Evolutionary conservation across 2,113 vertebrate species (phyloP), one percentile per base, ranked within the genome.

Genomic region (Kobus ellipsiprymnus): DNA sequence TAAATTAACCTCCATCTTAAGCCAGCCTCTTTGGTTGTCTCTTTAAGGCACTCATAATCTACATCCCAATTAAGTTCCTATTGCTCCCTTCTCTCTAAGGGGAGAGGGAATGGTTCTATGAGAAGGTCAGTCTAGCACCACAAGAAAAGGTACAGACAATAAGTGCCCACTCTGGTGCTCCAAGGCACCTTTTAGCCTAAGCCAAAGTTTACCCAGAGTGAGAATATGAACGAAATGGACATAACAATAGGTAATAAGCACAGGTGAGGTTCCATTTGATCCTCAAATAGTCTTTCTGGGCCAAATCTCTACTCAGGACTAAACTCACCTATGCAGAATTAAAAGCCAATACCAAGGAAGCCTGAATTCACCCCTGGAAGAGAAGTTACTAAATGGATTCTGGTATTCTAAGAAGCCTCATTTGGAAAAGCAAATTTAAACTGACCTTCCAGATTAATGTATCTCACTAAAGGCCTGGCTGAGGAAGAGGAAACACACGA

Each of bases 381-480:
- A 96, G 25, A 94, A 77, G 74, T 71, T 90, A 90, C 78, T 87
- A 91, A 91, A 52, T 48, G 30, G 29, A 62, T 85, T 74, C 84
- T 62, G 33, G 30, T 60, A 54, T n/a, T 78, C 16, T 55, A 30
- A 91, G 71, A 91, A 92, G 91, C 29, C 55, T 94, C 62, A 91
- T 29, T 84, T 88, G n/a, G 40, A 89, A 96, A 92, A 67, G 57
- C n/a, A 88, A 95, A 88, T 91, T 83, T 89, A 96, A 83, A 60
- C 11, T 29, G 46, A 96, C 80, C 30, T 84, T 62, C 30, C 64
- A 91, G 55, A 94, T 67, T 57, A 50, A 78, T n/a, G 78, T 84
- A 87, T 19, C 13, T 62, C 25, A 57, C 46, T 77, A 64, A 64
- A 64, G 77, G 21, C 40, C 44, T 92, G 55, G 64, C 62, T 88